Base-by-base conservation (phyloP, 1,140 invertebrate species). In the Belonocnema kinseyi region DNA sequence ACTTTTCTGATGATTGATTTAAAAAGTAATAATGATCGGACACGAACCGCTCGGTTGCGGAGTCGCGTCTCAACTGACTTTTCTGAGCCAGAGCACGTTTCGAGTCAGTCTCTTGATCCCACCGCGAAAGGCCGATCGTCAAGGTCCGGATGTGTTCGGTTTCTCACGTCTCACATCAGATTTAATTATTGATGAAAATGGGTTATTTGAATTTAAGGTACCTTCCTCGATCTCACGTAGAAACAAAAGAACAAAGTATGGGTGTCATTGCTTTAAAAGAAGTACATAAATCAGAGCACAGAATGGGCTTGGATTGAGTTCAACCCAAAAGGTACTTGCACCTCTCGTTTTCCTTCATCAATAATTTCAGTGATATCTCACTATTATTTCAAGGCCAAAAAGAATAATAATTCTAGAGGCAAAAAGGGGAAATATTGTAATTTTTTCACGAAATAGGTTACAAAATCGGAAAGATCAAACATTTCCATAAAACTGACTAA, bases 61-160 rank as follows among this genome's bases (percentile, higher is more conserved):
- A 52, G 80, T 76, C 75, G 75, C 80, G 70, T 76, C 77, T 83
- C 76, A 75, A 81, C 80, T 83, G 79, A 79, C 52, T 73, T 58
- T 66, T 33, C 61, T 54, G 50, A 73, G 75, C 72, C 72, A 73
- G 26, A 52, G 53, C 40, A n/a, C 52, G 77, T 82, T 83, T 81
- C 76, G 77, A 83, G 81, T 21, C 73, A 58, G 73, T 58, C 73
- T 74, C 61, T 66, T 66, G 61, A 40, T 66, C 61, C 21, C 61
- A 21, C 26, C 40, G 61, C 61, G 54, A 74, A 61, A 83, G 51
- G 78, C 82, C 76, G 80, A 80, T 78, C 77, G 61, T 81, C 80
- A 80, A 81, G 81, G 61, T 83, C 77, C 82, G 80, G 82, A 83
- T 79, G 80, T 72, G 74, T 58, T 80, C 80, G 82, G 77, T 80